These are phyloP conservation scores for Lasioglossum malachurum DNA, from an alignment of 2,888 invertebrate genomes.

Conservation along the genomic window DNA sequence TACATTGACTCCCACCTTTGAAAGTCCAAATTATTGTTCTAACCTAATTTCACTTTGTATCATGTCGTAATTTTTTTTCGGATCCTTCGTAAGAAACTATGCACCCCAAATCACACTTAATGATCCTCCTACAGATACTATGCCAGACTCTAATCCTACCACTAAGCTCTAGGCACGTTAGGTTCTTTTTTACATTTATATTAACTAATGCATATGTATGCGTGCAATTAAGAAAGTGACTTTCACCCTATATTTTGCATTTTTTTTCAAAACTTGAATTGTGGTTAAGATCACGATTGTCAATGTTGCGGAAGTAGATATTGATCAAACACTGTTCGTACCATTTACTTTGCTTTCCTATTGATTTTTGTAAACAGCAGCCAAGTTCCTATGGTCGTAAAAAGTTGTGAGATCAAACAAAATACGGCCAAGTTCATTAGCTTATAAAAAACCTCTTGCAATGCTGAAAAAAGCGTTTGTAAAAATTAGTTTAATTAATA, in stretches of 20 bases:
- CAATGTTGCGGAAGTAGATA: neutral
- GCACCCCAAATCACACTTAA: neutral
- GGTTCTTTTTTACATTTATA: too few species aligned
- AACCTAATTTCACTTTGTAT: slow-evolving; percentile 65
- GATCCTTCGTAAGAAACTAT: neutral
- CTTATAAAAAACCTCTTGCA: too few species aligned
- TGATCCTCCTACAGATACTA: neutral
- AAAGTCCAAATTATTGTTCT: slow-evolving; percentile 66
- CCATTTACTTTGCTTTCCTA: neutral
- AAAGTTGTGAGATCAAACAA: too few species aligned
- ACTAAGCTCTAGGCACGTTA: neutral
- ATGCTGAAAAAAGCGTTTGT: too few species aligned
- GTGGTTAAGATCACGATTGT: neutral
- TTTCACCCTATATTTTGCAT: neutral
- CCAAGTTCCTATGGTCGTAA: too few species aligned
- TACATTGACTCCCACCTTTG: slow-evolving; percentile 58
- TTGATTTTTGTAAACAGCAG: too few species aligned
- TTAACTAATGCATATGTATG: neutral
- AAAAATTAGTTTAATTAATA: too few species aligned
- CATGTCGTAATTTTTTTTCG: neutral
- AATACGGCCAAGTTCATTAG: too few species aligned
- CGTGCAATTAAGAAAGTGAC: neutral
- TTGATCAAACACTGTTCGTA: neutral
- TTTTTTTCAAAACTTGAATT: neutral
- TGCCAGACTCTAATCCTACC: neutral